Base-by-base conservation (phyloP, 2,113 vertebrate genomes). In the Sceloporus undulatus region DNA sequence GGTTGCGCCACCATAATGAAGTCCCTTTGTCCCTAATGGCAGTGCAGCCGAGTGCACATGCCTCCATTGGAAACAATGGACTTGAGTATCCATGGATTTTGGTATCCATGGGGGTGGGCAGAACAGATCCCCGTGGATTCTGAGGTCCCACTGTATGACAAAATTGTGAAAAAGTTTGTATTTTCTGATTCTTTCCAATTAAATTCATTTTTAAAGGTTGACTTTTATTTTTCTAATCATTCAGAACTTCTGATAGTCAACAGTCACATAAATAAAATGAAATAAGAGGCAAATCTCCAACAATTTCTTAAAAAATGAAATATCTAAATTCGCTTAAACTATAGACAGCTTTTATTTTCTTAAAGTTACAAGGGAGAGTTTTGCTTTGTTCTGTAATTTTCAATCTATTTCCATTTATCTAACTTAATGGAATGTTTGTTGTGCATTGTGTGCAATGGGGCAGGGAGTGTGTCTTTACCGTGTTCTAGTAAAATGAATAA, bases 391-490 rank as follows among this genome's bases (percentile, higher is more conserved):
- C 85, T 94, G 25, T 42, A 90, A n/a, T 84, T 27, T 0, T 76
- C 40, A 77, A 88, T 92, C 65, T n/a, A 85, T 29, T 94, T 91
- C 68, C 88, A 92, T 73, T 91, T 91, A 88, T 94, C 83, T 84
- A 92, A 89, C 88, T 89, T 79, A 94, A 94, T 2, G 91, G 68
- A 78, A 86, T 92, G 83, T 76, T 78, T 92, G 83, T 76, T 78
- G 88, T 82, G 65, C 27, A 52, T 74, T 66, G 14, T 66, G 71
- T 52, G 40, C 1, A 9, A 23, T 23, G 68, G 27, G 68, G 68
- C 29, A 29, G 68, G 68, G 8, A 8, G 16, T 5, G 5, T 48
- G 48, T 48, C 48, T 48, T 48, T 48, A 48, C 48, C 7, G 48
- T 48, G 48, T 48, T 48, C 48, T 87, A 54, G 38, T 16, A 75